These are phyloP conservation scores for Syngnathus acus DNA, from an alignment of 2,797 vertebrate genomes.

Conservation along the genomic window DNA sequence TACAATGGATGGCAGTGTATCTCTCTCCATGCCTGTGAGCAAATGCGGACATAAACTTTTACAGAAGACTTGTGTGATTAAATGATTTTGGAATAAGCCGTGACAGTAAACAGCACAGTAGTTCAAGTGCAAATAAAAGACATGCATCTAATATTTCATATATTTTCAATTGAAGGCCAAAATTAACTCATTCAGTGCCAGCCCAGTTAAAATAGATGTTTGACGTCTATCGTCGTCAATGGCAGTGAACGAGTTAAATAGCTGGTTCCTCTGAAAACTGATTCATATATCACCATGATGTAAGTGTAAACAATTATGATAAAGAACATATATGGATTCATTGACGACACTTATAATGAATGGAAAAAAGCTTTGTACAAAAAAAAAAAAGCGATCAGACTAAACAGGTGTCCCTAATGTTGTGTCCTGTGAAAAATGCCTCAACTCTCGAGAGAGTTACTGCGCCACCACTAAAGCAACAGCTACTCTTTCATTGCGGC, in stretches of 20 bases:
- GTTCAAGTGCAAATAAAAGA: neutral
- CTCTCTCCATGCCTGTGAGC: neutral
- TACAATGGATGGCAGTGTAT: conserved; percentile 1
- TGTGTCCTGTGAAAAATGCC: neutral
- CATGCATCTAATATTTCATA: neutral
- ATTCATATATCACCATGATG: neutral
- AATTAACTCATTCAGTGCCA: no score
- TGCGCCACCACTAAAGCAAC: neutral
- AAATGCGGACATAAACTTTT: neutral
- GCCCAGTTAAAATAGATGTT: no score
- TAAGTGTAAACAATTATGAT: neutral
- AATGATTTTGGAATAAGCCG: neutral
- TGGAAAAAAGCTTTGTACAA: neutral
- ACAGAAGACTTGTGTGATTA: neutral
- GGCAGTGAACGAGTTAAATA: no score
- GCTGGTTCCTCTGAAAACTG: no score
- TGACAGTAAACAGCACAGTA: neutral
- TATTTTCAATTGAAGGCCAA: no score
- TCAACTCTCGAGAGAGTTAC: neutral
- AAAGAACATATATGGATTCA: neutral
- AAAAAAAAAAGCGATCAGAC: no score
- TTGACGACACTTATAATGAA: neutral
- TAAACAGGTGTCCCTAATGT: neutral
- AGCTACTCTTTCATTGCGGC: neutral
- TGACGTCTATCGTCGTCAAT: no score